Conservation (phyloP, 37 sponge, comb jelly and placozoan genomes). For the Beroe forskalii region DNA sequence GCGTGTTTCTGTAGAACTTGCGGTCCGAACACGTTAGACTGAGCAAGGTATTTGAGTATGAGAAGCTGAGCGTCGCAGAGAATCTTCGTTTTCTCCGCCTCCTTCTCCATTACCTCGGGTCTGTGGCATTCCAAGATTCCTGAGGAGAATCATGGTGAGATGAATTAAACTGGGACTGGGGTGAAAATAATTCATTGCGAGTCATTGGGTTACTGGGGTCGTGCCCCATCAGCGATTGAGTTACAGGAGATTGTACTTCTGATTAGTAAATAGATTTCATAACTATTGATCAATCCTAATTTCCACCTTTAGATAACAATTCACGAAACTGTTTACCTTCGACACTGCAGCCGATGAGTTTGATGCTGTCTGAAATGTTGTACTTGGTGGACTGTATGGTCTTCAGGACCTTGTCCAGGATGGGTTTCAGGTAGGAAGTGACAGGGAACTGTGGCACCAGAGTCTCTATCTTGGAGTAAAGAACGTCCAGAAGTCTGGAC, state of each 20-base stretch:
- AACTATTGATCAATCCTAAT: too few relatives aligned
- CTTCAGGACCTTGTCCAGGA: constrained; percentile 45
- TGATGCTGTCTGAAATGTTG: constrained; percentile 57
- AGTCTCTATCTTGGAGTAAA: constrained; percentile 48
- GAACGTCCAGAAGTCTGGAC: constrained; percentile 36
- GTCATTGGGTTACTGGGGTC: too few relatives aligned
- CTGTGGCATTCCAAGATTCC: constrained; percentile 60
- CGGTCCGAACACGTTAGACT: constrained; percentile 60
- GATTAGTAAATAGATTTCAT: too few relatives aligned
- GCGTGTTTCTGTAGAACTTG: constrained; percentile 63
- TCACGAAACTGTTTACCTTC: too few relatives aligned
- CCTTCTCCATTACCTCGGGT: constrained; percentile 57
- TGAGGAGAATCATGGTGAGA: too few relatives aligned
- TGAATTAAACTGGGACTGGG: too few relatives aligned
- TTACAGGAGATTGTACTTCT: too few relatives aligned
- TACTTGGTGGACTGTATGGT: constrained; percentile 51
- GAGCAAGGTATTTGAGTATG: constrained; percentile 39
- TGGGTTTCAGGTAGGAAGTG: constrained; percentile 23
- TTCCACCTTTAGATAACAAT: too few relatives aligned
- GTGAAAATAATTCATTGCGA: too few relatives aligned
- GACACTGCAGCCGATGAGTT: constrained; percentile 22
- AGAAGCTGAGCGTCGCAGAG: constrained; percentile 41
- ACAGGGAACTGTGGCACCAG: constrained; percentile 58
- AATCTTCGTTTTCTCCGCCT: constrained; percentile 53
- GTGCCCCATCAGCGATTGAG: too few relatives aligned